These are phyloP conservation scores for Drosophila tropicalis DNA, from an alignment of 1,140 invertebrate genomes.

Conservation along the genomic window DNA sequence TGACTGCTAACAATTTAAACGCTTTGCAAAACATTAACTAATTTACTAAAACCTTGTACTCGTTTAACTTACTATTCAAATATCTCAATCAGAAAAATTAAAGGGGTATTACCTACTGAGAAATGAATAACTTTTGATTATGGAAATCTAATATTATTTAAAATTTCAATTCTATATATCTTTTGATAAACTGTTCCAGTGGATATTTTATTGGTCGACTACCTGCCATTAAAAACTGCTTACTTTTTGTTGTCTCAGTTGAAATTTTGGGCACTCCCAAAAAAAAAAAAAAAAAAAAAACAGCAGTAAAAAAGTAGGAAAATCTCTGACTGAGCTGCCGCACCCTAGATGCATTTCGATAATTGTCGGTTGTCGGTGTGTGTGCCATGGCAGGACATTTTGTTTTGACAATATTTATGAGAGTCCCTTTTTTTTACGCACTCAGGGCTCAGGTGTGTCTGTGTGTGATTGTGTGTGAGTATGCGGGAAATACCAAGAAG, in stretches of 20 bases:
- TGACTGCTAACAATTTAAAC: too few species aligned
- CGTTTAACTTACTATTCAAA: too few species aligned
- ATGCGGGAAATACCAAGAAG: too few species aligned
- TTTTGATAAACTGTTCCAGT: background rate
- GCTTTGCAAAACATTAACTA: too few species aligned
- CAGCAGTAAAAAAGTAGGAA: background rate
- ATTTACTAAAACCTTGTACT: too few species aligned
- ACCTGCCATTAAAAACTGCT: background rate
- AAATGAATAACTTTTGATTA: too few species aligned
- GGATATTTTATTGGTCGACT: background rate
- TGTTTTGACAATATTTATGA: conserved; percentile 64
- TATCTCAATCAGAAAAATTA: too few species aligned
- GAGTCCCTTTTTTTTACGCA: conserved; percentile 7
- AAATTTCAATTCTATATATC: too few species aligned
- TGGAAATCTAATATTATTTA: too few species aligned
- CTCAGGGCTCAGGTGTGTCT: conserved; percentile 46
- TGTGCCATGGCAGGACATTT: conserved; percentile 30
- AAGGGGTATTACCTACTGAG: too few species aligned
- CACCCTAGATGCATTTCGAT: conserved; percentile 52
- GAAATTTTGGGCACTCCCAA: conserved; percentile 1
- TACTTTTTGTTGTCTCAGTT: background rate
- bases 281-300: background rate
- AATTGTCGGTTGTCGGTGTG: conserved; percentile 35
- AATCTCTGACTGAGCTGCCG: conserved; percentile 19
- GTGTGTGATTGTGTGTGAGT: background rate